Base-by-base conservation (phyloP, 1,140 invertebrate species). In the Campodea augens region DNA sequence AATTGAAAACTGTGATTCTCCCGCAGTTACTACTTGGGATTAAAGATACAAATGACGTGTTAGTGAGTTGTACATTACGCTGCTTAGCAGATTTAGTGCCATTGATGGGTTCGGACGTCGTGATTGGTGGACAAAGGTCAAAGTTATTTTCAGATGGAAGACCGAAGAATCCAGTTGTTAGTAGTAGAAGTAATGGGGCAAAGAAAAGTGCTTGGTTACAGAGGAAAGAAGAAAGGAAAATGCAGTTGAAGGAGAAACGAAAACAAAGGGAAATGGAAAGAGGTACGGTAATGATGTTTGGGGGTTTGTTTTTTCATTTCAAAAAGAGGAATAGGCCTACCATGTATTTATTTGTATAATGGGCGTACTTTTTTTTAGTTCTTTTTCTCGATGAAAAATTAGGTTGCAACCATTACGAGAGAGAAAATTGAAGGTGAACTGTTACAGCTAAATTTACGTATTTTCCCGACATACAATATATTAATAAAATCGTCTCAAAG, bases 141-240 rank as follows among this genome's bases (percentile, higher is more conserved):
- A 78, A 77, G 60, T 64, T 84, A 32, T 90, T 91, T 54, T 78
- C 78, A 3, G 83, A 87, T 59, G 84, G 83, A 10, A 67, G 77
- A 49, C 84, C 85, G 2, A 69, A 69, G 48, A 63, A n/a, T n/a
- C n/a, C n/a, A n/a, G n/a, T n/a, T n/a, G n/a, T n/a, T 32, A 32
- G 15, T 32, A 15, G 7, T 32, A 32, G 15, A 7, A 32, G 27
- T 10, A 15, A 32, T 32, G 15, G 7, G 27, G 27, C 7, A 7
- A 32, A 7, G 15, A 10, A 7, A 32, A 32, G 27, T 32, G 27
- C 7, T 7, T 10, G 27, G 15, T 15, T 32, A 15, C 7, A 32
- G 27, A 32, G 15, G 27, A 32, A 15, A 15, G 27, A 32, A 32
- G 27, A 32, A 32, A 32, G 27, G 15, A 32, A 32, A 15, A 7